phyloP scores from a whole-genome alignment of 2,113 vertebrate genomes.

The Podilymbus podiceps region DNA sequence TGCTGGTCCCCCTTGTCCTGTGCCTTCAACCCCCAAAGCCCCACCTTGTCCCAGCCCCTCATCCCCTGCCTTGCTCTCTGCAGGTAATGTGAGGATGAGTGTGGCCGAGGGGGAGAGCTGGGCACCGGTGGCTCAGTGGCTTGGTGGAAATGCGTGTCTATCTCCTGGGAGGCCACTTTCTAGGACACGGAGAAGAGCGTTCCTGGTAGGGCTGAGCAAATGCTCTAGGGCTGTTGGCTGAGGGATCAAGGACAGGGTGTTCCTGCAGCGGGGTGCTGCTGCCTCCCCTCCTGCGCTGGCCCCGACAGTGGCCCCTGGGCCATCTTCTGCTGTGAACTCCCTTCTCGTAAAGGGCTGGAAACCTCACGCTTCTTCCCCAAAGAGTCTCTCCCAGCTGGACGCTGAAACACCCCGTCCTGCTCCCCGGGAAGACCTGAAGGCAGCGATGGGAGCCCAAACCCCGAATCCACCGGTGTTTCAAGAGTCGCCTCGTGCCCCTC shows the following conservation, averaged over 20 bases:
- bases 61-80: neutral
- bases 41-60: neutral
- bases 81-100: neutral
- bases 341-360: slow-evolving; percentile 7
- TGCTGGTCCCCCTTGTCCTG: neutral
- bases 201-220: neutral
- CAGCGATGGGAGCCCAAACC: neutral
- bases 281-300: neutral
- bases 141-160: neutral
- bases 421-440: neutral
- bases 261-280: neutral
- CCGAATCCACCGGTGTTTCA: neutral
- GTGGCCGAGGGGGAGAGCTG: neutral
- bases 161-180: neutral
- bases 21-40: neutral
- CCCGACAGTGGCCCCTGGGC: neutral
- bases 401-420: neutral
- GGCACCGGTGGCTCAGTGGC: neutral
- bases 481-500: neutral
- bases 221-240: neutral
- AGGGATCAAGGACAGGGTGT: neutral
- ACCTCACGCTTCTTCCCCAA: neutral
- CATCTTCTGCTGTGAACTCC: neutral
- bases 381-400: neutral
- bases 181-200: neutral